Percentiles rank a stretch among this genome's conserved stretches.
These are phyloP conservation scores for Anarhynchus alexandrinus DNA, from an alignment of 2,113 vertebrate species.

Conservation along the genomic window DNA sequence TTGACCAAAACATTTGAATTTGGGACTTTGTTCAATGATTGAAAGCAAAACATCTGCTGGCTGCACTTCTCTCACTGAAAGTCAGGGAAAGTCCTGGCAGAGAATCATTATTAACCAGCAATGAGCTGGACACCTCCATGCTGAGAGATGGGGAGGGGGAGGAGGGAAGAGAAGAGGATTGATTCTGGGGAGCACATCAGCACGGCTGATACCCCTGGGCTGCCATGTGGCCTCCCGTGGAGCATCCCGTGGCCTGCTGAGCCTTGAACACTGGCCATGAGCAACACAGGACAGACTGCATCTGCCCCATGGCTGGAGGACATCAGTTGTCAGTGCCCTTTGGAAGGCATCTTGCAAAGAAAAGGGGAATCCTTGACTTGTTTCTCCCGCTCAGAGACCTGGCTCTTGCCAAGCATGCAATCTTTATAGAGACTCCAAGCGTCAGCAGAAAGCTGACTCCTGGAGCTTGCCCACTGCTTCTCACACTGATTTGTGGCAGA, in stretches of 20 bases:
- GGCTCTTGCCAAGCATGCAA: background rate
- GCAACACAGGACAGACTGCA: background rate
- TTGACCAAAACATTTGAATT: background rate
- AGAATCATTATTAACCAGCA: background rate
- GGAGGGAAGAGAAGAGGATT: background rate
- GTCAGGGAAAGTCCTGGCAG: background rate
- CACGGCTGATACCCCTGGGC: background rate
- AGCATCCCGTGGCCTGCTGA: fast-evolving
- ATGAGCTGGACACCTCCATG: background rate
- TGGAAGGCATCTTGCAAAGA: background rate
- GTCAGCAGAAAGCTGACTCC: background rate
- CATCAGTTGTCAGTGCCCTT: background rate
- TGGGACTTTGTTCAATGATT: background rate
- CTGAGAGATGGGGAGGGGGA: background rate
- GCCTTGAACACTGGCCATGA: background rate
- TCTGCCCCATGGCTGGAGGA: background rate
- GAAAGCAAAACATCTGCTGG: background rate
- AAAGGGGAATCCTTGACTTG: background rate
- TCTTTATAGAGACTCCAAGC: background rate
- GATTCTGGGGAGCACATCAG: background rate
- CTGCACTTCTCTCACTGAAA: background rate
- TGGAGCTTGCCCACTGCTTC: background rate
- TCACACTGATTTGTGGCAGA: background rate
- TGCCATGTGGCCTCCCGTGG: fast-evolving
- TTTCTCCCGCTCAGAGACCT: background rate